Evolutionary conservation across 2,888 invertebrate species (phyloP).

Genomic region (Listrodromus nycthemerus): DNA sequence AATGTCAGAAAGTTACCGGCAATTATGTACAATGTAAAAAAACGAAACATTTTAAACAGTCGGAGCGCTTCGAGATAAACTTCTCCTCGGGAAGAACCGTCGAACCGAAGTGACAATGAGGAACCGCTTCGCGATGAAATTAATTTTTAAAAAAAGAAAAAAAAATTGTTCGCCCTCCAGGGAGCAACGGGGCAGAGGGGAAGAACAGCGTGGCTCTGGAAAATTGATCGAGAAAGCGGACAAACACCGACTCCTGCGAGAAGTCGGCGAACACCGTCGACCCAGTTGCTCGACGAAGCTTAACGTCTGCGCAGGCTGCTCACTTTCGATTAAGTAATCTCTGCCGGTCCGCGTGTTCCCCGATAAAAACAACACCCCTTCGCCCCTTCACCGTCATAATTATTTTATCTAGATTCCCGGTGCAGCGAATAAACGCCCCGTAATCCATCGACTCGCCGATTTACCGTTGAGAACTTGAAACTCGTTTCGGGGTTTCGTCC

Average conservation of each 20-base stretch:
- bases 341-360: conserved; percentile 60
- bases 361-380: conserved; percentile 71
- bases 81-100: not conserved
- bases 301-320: conserved; percentile 74
- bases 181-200: conserved; percentile 49
- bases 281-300: conserved; percentile 79
- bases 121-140: not conserved
- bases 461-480: conserved; percentile 55
- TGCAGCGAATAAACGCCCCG: conserved; percentile 40
- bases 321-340: conserved; percentile 81
- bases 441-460: conserved; percentile 35
- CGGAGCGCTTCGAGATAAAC: not conserved
- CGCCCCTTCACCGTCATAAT: conserved; percentile 32
- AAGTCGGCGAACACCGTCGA: conserved; percentile 73
- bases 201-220: conserved; percentile 66
- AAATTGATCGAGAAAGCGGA: conserved; percentile 67
- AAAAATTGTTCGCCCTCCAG: conserved; percentile 11
- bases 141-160: not conserved
- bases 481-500: conserved; percentile 38
- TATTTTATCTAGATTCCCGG: conserved; percentile 54
- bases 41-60: too few species aligned
- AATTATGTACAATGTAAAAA: too few species aligned
- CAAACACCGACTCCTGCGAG: conserved; percentile 68
- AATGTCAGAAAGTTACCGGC: too few species aligned
- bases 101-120: conserved; percentile 4